These are phyloP conservation scores for Hemitrygon akajei DNA, from an alignment of 2,797 vertebrate genomes.

Conservation along the genomic window DNA sequence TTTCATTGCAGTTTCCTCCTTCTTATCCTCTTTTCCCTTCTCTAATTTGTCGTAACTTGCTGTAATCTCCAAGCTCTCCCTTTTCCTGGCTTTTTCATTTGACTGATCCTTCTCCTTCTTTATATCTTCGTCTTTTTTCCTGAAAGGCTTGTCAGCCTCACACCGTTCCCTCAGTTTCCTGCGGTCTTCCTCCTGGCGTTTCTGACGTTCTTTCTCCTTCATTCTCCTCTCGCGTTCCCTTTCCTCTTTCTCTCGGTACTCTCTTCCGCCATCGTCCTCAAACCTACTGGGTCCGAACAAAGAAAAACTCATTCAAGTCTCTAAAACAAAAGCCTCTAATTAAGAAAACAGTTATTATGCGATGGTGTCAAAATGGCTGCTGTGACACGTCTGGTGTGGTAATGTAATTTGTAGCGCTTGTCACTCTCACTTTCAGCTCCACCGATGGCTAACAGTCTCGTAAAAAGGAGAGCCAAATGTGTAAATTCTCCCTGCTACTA, in stretches of 20 bases:
- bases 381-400: too few species aligned
- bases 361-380: too few species aligned
- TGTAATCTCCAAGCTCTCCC: constrained; percentile 51
- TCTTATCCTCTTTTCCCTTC: constrained; percentile 74
- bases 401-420: too few species aligned
- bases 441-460: too few species aligned
- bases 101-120: constrained; percentile 75
- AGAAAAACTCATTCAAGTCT: neutral
- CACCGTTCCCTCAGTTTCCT: constrained; percentile 80
- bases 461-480: too few species aligned
- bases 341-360: neutral
- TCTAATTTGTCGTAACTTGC: constrained; percentile 64
- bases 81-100: constrained; percentile 74
- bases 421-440: too few species aligned
- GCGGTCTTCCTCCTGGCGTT: constrained; percentile 83
- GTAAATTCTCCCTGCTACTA: too few species aligned
- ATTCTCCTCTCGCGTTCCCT: constrained; percentile 74
- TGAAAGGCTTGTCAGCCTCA: constrained; percentile 76
- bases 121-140: constrained; percentile 79
- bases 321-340: too few species aligned
- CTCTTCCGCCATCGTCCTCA: constrained; percentile 78
- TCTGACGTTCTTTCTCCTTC: constrained; percentile 75
- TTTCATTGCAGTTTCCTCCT: constrained; percentile 72
- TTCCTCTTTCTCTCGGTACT: constrained; percentile 67
- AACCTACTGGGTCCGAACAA: constrained; percentile 52